Conservation (phyloP, 2,113 vertebrate genomes). For the Xiphophorus maculatus region DNA sequence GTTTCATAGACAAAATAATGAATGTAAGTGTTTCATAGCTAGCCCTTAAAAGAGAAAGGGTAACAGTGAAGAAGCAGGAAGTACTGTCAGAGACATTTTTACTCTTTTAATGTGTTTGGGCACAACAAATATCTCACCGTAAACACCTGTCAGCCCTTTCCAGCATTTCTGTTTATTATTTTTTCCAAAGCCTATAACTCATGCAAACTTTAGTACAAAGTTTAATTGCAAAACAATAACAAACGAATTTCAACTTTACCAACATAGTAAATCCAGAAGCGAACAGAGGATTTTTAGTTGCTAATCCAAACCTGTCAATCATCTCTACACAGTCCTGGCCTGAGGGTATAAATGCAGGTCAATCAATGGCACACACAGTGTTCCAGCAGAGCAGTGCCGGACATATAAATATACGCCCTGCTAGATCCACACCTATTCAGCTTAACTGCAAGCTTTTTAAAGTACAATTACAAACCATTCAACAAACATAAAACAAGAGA, state of each 20-base stretch:
- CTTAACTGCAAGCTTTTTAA: slow-evolving; percentile 9
- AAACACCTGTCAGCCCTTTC: slow-evolving; percentile 8
- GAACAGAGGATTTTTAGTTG: slow-evolving; percentile 36
- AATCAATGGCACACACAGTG: slow-evolving; percentile 46
- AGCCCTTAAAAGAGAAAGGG: slow-evolving; percentile 1
- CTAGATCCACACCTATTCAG: neutral
- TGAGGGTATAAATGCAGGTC: slow-evolving; percentile 44
- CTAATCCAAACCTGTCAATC: slow-evolving; percentile 68
- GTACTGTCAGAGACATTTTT: neutral
- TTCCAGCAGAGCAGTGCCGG: slow-evolving; percentile 9
- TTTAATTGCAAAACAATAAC: neutral
- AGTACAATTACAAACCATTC: neutral
- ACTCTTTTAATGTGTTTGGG: slow-evolving; percentile 5
- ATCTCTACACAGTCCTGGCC: slow-evolving; percentile 45
- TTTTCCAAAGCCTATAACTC: slow-evolving; percentile 22
- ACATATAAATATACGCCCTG: neutral
- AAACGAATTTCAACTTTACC: slow-evolving; percentile 10
- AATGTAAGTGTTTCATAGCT: slow-evolving; percentile 1
- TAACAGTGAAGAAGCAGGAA: neutral
- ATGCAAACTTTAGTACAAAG: slow-evolving; percentile 3
- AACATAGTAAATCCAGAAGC: slow-evolving; percentile 38
- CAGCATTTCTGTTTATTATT: neutral
- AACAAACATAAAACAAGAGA: neutral
- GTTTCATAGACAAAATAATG: neutral
- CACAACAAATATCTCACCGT: neutral